Percentiles rank a stretch among this genome's conserved stretches.
phyloP scores from a whole-genome alignment of 2,888 invertebrate genomes.

The Drosophila affinis region DNA sequence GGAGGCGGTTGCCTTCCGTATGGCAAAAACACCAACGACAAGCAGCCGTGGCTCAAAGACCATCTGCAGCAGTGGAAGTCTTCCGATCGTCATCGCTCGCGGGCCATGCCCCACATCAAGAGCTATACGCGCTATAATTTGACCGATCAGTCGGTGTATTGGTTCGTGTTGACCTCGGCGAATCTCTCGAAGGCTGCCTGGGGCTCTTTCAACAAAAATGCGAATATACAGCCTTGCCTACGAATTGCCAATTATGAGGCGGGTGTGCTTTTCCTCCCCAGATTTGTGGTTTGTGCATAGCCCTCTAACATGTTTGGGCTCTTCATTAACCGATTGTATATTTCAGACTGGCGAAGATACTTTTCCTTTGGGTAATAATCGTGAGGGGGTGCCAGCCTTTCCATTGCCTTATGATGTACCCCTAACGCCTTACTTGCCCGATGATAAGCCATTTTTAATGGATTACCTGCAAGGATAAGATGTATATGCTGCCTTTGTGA shows the following conservation, averaged over 20 bases:
- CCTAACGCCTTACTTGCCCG: slow-evolving; percentile 87
- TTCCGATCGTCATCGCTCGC: slow-evolving; percentile 87
- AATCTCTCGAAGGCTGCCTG: slow-evolving; percentile 99
- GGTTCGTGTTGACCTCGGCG: slow-evolving; percentile 95
- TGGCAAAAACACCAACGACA: slow-evolving; percentile 88
- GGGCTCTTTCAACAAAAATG: slow-evolving; percentile 89
- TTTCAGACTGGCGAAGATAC: slow-evolving; percentile 86
- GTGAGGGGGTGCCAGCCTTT: slow-evolving; percentile 83
- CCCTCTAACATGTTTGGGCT: too few species aligned
- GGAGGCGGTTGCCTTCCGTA: slow-evolving; percentile 97
- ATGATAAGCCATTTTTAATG: slow-evolving; percentile 89
- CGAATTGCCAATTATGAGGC: slow-evolving; percentile 95
- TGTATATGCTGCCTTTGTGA: background rate
- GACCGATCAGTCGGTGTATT: slow-evolving; percentile 85
- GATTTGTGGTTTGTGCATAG: slow-evolving; percentile 87
- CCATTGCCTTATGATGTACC: slow-evolving; percentile 94
- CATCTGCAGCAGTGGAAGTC: slow-evolving; percentile 94
- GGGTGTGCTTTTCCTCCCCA: slow-evolving; percentile 94
- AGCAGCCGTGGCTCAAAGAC: slow-evolving; percentile 92
- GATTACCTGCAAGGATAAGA: slow-evolving; percentile 85
- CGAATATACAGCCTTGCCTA: slow-evolving; percentile 85
- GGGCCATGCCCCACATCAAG: slow-evolving; percentile 98
- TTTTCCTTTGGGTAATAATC: slow-evolving; percentile 85
- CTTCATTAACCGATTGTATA: background rate
- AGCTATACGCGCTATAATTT: slow-evolving; percentile 91